phyloP scores from a whole-genome alignment of 2,113 vertebrate species.

The Bos indicus region DNA sequence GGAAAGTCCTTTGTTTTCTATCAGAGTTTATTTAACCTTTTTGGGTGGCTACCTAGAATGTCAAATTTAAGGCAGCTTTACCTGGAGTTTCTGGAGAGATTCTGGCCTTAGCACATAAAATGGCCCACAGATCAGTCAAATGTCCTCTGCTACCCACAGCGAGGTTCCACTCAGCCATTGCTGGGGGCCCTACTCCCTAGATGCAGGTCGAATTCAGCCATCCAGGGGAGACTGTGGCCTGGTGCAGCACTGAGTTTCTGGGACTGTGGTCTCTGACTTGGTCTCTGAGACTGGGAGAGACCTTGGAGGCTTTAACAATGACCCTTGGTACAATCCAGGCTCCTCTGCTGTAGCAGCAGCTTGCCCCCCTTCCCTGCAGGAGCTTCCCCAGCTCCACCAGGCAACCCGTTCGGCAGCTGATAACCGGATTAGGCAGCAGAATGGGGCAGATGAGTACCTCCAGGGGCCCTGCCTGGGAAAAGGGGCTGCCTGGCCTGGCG shows the following conservation, averaged over 20 bases:
- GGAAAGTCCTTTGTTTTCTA: conserved; percentile 23
- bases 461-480: conserved; percentile 56
- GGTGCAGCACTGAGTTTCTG: neutral
- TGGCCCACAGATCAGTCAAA: neutral
- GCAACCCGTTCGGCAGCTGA: conserved; percentile 55
- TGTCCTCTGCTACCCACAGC: neutral
- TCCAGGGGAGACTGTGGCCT: neutral
- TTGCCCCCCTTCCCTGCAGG: neutral
- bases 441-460: conserved; percentile 60
- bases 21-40: neutral
- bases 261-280: neutral
- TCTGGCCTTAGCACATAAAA: neutral
- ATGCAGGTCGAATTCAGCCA: neutral
- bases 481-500: neutral
- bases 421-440: conserved; percentile 68
- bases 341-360: neutral
- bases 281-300: neutral
- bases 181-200: neutral
- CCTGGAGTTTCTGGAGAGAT: neutral
- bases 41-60: neutral
- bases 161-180: neutral
- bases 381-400: conserved; percentile 8
- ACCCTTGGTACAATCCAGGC: neutral
- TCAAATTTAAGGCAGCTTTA: neutral
- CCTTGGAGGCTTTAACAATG: neutral